Conservation (phyloP, 2,797 vertebrate genomes). For the Pithecia hirsuta region DNA sequence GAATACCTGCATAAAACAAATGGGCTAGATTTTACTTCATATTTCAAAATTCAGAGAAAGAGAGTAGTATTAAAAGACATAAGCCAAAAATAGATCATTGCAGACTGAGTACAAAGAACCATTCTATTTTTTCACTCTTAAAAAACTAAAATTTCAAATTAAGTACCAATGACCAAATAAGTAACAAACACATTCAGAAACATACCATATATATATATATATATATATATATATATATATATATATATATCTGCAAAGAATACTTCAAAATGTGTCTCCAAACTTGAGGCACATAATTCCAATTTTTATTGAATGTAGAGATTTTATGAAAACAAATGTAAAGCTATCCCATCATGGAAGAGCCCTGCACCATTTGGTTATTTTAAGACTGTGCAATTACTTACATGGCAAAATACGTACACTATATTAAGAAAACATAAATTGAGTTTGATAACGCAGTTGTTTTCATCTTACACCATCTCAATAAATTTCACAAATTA, state of each 20-base stretch:
- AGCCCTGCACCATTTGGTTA: neutral
- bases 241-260: neutral
- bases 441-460: neutral
- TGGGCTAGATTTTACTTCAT: slow-evolving; percentile 27
- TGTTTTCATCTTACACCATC: slow-evolving; percentile 19
- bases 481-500: slow-evolving; percentile 47
- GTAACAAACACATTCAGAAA: slow-evolving; percentile 46
- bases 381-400: slow-evolving; percentile 4
- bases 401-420: slow-evolving; percentile 4
- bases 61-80: slow-evolving; percentile 9
- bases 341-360: neutral
- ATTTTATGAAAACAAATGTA: slow-evolving; percentile 34
- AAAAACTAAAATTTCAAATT: slow-evolving; percentile 47
- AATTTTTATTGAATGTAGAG: slow-evolving; percentile 7
- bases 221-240: neutral
- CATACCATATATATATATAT: neutral
- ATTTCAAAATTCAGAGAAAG: slow-evolving; percentile 57
- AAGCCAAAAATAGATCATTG: slow-evolving; percentile 36
- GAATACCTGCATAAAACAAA: neutral
- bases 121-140: slow-evolving; percentile 41
- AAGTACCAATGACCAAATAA: neutral
- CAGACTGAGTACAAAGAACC: slow-evolving; percentile 16
- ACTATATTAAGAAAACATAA: slow-evolving; percentile 42
- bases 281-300: neutral
- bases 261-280: slow-evolving; percentile 45